Percentiles rank a stretch among this genome's conserved stretches.
Evolutionary conservation across 2,888 invertebrate genomes (phyloP).

Genomic region (Allygus modestus): DNA sequence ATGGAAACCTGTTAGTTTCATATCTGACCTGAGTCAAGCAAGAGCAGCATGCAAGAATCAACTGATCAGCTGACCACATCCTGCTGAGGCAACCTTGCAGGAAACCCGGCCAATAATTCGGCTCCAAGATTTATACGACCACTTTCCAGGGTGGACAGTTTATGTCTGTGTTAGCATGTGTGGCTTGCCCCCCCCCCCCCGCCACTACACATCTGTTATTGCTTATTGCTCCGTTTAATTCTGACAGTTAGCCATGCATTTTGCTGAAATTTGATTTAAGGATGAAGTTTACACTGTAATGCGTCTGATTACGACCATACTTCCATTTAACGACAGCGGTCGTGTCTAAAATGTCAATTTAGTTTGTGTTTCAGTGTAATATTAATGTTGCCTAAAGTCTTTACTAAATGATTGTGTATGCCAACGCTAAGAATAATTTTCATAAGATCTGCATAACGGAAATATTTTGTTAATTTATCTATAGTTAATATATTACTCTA

Average conservation of each 20-base stretch:
- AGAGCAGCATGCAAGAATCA: neutral
- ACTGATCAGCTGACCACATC: slow-evolving; percentile 24
- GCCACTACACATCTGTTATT: neutral
- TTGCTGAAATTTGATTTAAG: neutral
- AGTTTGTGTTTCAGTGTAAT: too few species aligned
- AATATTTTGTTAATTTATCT: too few species aligned
- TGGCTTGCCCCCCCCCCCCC: neutral
- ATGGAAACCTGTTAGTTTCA: too few species aligned
- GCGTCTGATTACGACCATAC: neutral
- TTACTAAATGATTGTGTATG: too few species aligned
- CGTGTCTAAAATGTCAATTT: too few species aligned
- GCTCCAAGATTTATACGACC: slow-evolving; percentile 14
- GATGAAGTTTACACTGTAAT: neutral
- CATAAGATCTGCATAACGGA: too few species aligned
- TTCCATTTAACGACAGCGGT: too few species aligned
- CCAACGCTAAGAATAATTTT: too few species aligned
- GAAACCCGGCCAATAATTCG: slow-evolving; percentile 24
- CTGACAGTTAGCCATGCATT: neutral
- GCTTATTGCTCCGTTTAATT: neutral
- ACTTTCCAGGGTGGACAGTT: slow-evolving; percentile 27
- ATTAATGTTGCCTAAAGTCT: too few species aligned
- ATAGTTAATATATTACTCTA: too few species aligned
- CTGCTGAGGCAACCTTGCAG: neutral
- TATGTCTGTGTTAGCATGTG: slow-evolving; percentile 36
- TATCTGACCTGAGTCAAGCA: neutral